Evolutionary conservation across 2,888 invertebrate genomes (phyloP), one percentile per base, ranked within the genome.

Genomic region (Sarcophaga caerulescens): DNA sequence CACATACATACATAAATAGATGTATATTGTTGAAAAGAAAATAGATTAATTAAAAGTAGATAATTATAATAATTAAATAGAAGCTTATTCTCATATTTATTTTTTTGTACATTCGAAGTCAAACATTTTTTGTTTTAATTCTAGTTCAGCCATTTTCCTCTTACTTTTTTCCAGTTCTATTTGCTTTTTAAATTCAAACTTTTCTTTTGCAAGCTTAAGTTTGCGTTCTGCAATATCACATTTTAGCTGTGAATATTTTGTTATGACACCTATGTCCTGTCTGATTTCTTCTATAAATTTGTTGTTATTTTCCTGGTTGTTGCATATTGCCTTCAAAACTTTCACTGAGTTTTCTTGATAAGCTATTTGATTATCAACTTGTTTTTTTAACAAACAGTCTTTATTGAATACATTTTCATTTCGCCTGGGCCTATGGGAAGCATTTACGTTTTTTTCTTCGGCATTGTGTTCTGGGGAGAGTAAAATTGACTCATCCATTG

Each of bases 121-220:
- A 71, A 71, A 71, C 8, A 71, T 71, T 59, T 71, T 8, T 35
- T 59, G 25, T 71, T 59, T 71, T 71, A 71, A 25, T 71, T 44
- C 71, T 17, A 71, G 52, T n/a, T 66, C 10, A 12, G 66, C 66
- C 66, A 35, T 6, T 6, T 35, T 35, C 2, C 35, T 35, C 35
- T 6, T 35, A 66, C 8, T 59, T 44, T 71, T 71, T 71, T 70
- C 35, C 57, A 71, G 14, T 35, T 71, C 59, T 59, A 75, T 75
- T 52, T 65, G 65, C 19, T 75, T 73, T 60, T 74, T 63, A 2
- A 74, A 74, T 63, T 74, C 21, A 74, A 74, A 74, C 11, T 74
- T 63, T 74, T 74, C 44, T 21, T 60, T 60, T 60, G 19, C 14
- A 14, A 74, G 47, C 17, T 74, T 45, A 2, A 63, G 47, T n/a